These are phyloP conservation scores for Ailuropoda melanoleuca DNA, from an alignment of 2,113 vertebrate species.

Conservation along the genomic window DNA sequence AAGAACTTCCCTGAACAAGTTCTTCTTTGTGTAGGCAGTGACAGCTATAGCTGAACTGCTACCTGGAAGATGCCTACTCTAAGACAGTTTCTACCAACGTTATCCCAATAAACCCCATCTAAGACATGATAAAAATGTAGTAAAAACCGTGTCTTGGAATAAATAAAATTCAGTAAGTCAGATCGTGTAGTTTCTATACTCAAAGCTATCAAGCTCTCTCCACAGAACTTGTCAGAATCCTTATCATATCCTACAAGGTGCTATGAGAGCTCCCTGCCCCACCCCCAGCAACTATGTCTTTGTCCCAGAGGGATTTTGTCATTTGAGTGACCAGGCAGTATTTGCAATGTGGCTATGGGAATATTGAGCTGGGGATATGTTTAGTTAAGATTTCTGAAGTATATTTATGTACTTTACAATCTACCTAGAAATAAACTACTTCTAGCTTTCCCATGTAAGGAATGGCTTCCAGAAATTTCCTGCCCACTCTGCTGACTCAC, in stretches of 20 bases:
- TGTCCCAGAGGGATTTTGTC: not conserved
- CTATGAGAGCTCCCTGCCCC: not conserved
- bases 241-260: not conserved
- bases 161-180: not conserved
- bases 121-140: not conserved
- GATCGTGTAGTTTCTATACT: not conserved
- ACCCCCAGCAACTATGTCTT: not conserved
- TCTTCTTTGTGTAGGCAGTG: not conserved
- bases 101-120: not conserved
- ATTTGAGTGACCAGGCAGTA: not conserved
- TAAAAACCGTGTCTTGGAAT: not conserved
- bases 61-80: not conserved
- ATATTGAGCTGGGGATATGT: not conserved
- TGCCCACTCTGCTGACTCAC: not conserved
- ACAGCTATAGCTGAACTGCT: not conserved
- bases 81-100: not conserved
- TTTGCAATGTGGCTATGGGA: not conserved
- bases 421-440: not conserved
- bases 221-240: not conserved
- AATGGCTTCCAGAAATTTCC: not conserved
- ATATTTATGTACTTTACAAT: not conserved
- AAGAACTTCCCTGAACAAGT: not conserved
- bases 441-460: not conserved
- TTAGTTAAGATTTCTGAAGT: not conserved
- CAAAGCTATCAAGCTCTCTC: not conserved